Evolutionary conservation across 2,888 invertebrate species (phyloP).

Genomic region (Frankliniella intonsa): DNA sequence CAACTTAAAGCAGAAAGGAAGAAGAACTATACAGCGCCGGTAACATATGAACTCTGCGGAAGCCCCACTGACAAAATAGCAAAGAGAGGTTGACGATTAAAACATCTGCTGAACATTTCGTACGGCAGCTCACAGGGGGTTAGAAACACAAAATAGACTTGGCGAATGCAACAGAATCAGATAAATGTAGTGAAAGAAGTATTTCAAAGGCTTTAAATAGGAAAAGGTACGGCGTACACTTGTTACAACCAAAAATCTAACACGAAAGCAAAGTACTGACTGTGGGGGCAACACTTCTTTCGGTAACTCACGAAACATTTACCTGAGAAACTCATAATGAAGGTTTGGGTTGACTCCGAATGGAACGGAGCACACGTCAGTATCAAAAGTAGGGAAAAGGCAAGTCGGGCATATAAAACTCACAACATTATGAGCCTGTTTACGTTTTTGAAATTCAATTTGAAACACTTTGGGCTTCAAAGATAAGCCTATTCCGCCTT

Average conservation of each 20-base stretch:
- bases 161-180: too few relatives aligned
- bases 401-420: neutral
- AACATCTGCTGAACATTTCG: too few relatives aligned
- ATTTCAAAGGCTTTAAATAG: too few relatives aligned
- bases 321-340: slow-evolving; percentile 7
- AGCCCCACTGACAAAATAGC: too few relatives aligned
- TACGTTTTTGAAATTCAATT: slow-evolving; percentile 1
- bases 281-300: neutral
- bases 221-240: too few relatives aligned
- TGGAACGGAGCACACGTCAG: neutral
- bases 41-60: too few relatives aligned
- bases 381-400: neutral
- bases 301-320: neutral
- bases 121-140: too few relatives aligned
- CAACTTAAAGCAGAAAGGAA: neutral
- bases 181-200: too few relatives aligned
- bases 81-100: too few relatives aligned
- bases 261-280: neutral
- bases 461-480: slow-evolving; percentile 20
- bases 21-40: too few relatives aligned
- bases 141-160: too few relatives aligned
- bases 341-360: neutral
- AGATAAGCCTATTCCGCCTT: slow-evolving; percentile 26
- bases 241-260: neutral
- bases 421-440: neutral